phyloP scores from a whole-genome alignment of 2,888 invertebrate species.

The Hirtodrosophila alboralis region DNA sequence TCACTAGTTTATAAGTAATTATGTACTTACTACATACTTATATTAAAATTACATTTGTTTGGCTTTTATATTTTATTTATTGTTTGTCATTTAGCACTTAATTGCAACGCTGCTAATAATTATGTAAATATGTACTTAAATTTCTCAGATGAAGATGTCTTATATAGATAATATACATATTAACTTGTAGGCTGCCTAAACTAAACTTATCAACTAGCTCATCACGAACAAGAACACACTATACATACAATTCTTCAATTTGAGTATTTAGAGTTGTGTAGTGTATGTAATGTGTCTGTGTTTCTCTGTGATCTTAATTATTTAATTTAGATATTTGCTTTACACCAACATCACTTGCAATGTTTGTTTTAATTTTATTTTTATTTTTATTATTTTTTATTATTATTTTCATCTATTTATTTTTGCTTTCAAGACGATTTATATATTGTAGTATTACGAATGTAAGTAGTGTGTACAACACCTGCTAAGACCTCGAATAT shows the following conservation, averaged over 20 bases:
- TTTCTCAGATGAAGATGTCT: conserved; percentile 24
- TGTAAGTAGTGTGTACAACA: no score
- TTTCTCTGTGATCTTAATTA: conserved; percentile 31
- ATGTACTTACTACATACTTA: conserved; percentile 23
- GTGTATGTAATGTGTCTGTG: conserved; percentile 16
- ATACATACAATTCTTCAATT: conserved; percentile 5
- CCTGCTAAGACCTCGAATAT: conserved; percentile 30
- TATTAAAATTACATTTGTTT: conserved; percentile 47
- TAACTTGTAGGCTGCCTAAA: conserved; percentile 19
- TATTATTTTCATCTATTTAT: conserved; percentile 5
- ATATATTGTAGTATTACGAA: neutral
- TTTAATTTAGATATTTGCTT: conserved; percentile 70
- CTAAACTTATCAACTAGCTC: conserved; percentile 43
- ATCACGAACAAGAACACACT: conserved; percentile 48
- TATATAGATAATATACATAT: conserved; percentile 29
- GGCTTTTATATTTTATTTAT: conserved; percentile 40
- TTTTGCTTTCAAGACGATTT: neutral
- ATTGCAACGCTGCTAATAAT: conserved; percentile 47
- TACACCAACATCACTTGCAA: conserved; percentile 51
- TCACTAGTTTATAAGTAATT: conserved; percentile 29
- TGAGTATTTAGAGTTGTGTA: neutral
- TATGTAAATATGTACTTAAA: conserved; percentile 30
- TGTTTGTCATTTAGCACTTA: conserved; percentile 57
- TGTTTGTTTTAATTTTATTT: conserved; percentile 17
- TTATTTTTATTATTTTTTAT: conserved; percentile 8